Base-by-base conservation (phyloP, 2,797 vertebrate genomes). In the Clarias platycephalus region DNA sequence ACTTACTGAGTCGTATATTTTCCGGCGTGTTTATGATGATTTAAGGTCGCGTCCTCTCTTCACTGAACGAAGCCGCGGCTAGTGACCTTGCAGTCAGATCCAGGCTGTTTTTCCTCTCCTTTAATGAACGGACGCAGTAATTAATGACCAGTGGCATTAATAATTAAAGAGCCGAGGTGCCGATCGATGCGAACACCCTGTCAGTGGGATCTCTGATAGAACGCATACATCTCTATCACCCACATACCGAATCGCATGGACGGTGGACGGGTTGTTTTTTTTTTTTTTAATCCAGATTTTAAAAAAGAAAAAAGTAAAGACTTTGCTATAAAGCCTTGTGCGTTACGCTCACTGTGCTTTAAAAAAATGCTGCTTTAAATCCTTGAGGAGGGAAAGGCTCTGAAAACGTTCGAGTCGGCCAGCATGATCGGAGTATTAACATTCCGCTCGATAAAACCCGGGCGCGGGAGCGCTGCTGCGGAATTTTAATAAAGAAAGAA, bases 111-210 rank as follows among this genome's bases (percentile, higher is more conserved):
- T 89, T 83, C 77, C 24, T 1, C 80, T 82, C 24, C 81, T 81
- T 74, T 92, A 92, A 94, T 90, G 89, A 92, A 90, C 89, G 88
- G 80, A 72, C 87, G 55, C 84, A 88, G 86, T 90, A 85, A 90
- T 90, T 55, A 89, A 87, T 83, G 88, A 89, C 83, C 82, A 82
- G 79, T 89, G 83, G 90, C 88, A 85, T 88, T 67, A 83, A 91
- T 94, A 91, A 94, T 94, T 94, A 89, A 93, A 93, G 49, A 53
- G 87, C 82, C 85, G 88, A 93, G 87, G 83, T 88, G 85, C 85
- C 85, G 86, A 93, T 94, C 90, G 85, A 91, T 93, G 83, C 82
- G 87, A 85, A 81, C 40, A 81, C 74, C 40, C 16, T 80, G 57
- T 78, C 12, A 44, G 84, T 60, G 87, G 81, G 90, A 89, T 55